phyloP scores from a whole-genome alignment of 2,888 invertebrate species.

The Doris montereyensis region DNA sequence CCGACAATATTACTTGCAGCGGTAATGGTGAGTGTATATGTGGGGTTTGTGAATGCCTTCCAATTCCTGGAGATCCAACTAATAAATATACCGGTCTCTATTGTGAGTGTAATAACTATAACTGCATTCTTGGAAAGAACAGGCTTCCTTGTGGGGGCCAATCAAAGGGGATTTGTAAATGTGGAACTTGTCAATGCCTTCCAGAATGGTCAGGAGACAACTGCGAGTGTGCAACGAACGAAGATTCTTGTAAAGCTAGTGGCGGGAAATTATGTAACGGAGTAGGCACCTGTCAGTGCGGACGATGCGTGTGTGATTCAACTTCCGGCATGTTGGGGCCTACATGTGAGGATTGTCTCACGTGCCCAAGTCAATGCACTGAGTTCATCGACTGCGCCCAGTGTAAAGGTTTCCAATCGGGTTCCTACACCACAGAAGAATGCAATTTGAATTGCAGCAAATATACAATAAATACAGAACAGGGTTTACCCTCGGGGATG shows the following conservation, averaged over 20 bases:
- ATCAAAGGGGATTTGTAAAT: constrained; percentile 46
- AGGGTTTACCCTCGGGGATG: constrained; percentile 13
- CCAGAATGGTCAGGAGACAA: constrained; percentile 41
- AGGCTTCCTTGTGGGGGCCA: constrained; percentile 70
- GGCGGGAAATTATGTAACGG: constrained; percentile 45
- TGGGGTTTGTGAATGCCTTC: constrained; percentile 74
- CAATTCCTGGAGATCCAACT: constrained; percentile 45
- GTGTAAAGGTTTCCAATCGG: constrained; percentile 43
- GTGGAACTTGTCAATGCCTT: constrained; percentile 44
- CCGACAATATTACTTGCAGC: constrained; percentile 73
- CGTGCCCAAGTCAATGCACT: constrained; percentile 48
- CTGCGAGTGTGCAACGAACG: constrained; percentile 46
- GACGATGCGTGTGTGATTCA: constrained; percentile 42
- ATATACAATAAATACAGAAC: too few relatives aligned
- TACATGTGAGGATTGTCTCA: constrained; percentile 50
- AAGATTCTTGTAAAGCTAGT: constrained; percentile 43
- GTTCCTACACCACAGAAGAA: constrained; percentile 37
- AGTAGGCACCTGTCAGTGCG: constrained; percentile 45
- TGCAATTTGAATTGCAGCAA: constrained; percentile 36
- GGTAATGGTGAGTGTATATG: constrained; percentile 74
- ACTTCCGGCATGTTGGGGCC: constrained; percentile 44
- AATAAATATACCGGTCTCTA: constrained; percentile 76
- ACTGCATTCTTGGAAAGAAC: constrained; percentile 78
- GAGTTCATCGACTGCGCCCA: constrained; percentile 47
- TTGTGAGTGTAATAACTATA: constrained; percentile 97